Evolutionary conservation across 2,113 vertebrate species (phyloP), one percentile per base, ranked within the genome.

Genomic region (Castor canadensis): DNA sequence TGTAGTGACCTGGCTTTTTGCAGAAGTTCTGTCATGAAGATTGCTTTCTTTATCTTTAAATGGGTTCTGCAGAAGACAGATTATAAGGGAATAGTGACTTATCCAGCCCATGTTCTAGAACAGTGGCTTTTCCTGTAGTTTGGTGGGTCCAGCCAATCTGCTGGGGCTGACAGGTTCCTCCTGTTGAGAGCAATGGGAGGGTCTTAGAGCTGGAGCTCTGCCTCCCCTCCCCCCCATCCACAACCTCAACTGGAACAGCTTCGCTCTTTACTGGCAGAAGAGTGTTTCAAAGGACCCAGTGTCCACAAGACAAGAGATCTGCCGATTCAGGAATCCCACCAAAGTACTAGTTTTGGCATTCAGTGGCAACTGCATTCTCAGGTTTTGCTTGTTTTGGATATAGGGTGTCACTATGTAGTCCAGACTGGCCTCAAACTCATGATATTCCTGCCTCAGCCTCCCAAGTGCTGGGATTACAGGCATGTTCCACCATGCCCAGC

Each of bases 171-270:
- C n/a, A 71, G 52, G 19, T 45, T 43, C 43, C 28, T 73, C 16
- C 66, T 76, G 15, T 5, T 54, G 54, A 66, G 30, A 80, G 38
- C 40, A 45, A 83, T 19, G 71, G 35, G 28, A 81, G 38, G 15
- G 2, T 52, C 38, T 30, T 43, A 73, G 67, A 66, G 40, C 26
- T 24, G n/a, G 1, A 56, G 19, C 0, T 5, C 32, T 66, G 17
- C 40, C 24, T 24, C 15, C 9, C 28, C 4, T 11, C 15, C 20
- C 17, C 0, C n/a, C n/a, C n/a, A n/a, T 52, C 38, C 19, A 2
- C 30, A 67, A 19, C 66, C 66, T 26, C 47, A 52, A 1, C 35
- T 24, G 7, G 30, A 71, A 6, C 28, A 22, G 22, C 7, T 54
- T 47, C 13, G 11, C 28, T 49, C 52, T 86, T 85, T 28, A n/a